Base-by-base conservation (phyloP, 2,888 invertebrate species). In the Hofmannophila pseudospretella region DNA sequence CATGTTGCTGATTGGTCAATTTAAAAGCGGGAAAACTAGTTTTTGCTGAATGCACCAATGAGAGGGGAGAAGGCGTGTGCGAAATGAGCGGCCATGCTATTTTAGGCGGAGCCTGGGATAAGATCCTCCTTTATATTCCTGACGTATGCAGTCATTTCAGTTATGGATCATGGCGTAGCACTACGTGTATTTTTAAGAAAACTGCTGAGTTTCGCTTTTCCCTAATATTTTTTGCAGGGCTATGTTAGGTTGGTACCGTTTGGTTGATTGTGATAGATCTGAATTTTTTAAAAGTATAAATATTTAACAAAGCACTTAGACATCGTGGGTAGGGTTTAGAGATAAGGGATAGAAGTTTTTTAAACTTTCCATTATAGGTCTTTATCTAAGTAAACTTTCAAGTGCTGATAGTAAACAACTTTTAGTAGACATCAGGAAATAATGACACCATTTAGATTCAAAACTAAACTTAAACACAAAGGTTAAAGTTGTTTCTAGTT, bases 51-150 rank as follows among this genome's bases (percentile, higher is more conserved):
- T 65, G 66, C 62, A 63, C 85, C 85, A 86, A 85, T 84, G 52
- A 58, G 49, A 54, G 47, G 35, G 39, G 33, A 46, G 64, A 65
- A 63, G 68, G 65, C 63, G 64, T 64, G 57, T 47, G 61, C 54
- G 42, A 57, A 66, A 55, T 51, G 54, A 67, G 63, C 85, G 73
- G 85, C 85, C 85, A 86, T 86, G 63, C 72, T 78, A 67, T 60
- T 84, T 78, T 65, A 84, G 85, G 85, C 74, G 85, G 78, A 54
- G 84, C 66, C 60, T 61, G 50, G 44, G 39, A 47, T 56, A 63
- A 76, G 77, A 66, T 69, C 81, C 85, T 84, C 85, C 85, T 86
- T 85, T 74, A 76, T 80, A 84, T 85, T 82, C 84, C 72, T 75
- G 69, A 78, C 78, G 78, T 82, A 76, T 71, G 76, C 81, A 74